A percentile compares a stretch with the other conserved stretches of the same genome.
phyloP scores from a whole-genome alignment of 2,797 vertebrate genomes.

The Takifugu ocellatus region DNA sequence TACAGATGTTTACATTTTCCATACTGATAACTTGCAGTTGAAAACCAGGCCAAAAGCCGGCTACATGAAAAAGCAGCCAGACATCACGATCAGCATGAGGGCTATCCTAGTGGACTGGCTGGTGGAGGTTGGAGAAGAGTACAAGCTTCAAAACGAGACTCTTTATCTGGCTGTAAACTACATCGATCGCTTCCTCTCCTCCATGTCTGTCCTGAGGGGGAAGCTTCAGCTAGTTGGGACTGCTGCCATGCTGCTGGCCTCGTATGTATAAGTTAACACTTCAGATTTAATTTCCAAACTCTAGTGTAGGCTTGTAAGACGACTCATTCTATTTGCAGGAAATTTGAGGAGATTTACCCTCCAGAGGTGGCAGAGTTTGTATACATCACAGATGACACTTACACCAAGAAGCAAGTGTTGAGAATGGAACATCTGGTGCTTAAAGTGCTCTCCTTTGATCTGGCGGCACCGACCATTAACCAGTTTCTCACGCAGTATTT shows the following conservation, averaged over 20 bases:
- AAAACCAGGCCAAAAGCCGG: slow-evolving; percentile 89
- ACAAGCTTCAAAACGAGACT: slow-evolving; percentile 96
- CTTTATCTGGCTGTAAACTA: slow-evolving; percentile 97
- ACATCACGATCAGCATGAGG: slow-evolving; percentile 97
- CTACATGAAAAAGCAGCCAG: slow-evolving; percentile 98
- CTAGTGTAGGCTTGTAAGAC: neutral
- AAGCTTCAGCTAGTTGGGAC: slow-evolving; percentile 99
- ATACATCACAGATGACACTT: slow-evolving; percentile 99
- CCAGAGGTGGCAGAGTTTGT: slow-evolving; percentile 98
- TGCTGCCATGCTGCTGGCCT: slow-evolving; percentile 94
- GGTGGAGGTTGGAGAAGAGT: slow-evolving; percentile 97
- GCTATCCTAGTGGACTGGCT: slow-evolving; percentile 98
- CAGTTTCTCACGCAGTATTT: slow-evolving; percentile 98
- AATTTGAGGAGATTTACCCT: slow-evolving; percentile 99
- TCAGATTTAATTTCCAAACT: neutral
- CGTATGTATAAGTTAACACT: slow-evolving; percentile 79
- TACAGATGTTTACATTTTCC: no score
- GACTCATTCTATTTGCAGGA: slow-evolving; percentile 70
- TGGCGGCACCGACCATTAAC: slow-evolving; percentile 91
- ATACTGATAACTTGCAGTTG: slow-evolving; percentile 64
- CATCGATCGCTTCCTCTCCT: slow-evolving; percentile 96
- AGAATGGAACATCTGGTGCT: slow-evolving; percentile 98
- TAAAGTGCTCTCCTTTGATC: slow-evolving; percentile 96
- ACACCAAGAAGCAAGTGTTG: slow-evolving; percentile 97
- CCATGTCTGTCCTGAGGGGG: slow-evolving; percentile 96